Conservation (phyloP, 2,113 vertebrate genomes). For the Percina caprodes region DNA sequence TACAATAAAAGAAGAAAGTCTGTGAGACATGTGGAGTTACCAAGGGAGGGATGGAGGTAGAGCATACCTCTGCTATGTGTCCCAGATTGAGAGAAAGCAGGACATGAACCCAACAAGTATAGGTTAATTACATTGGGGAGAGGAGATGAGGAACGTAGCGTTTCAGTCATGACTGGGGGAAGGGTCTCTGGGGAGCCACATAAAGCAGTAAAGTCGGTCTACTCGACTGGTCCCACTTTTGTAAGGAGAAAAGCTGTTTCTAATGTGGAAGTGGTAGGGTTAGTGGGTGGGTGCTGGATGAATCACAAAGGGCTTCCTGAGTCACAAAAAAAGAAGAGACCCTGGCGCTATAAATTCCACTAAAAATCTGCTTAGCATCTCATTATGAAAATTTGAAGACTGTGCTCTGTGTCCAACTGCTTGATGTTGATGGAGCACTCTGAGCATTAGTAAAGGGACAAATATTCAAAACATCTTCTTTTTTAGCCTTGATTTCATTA, state of each 20-base stretch:
- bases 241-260: slow-evolving; percentile 51
- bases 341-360: slow-evolving; percentile 19
- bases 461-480: neutral
- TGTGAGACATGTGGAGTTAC: slow-evolving; percentile 45
- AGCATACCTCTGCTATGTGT: slow-evolving; percentile 68
- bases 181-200: slow-evolving; percentile 69
- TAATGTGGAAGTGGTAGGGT: slow-evolving; percentile 43
- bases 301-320: slow-evolving; percentile 41
- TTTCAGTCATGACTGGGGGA: slow-evolving; percentile 69
- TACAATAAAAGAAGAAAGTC: slow-evolving; percentile 41
- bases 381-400: slow-evolving; percentile 42
- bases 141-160: slow-evolving; percentile 73
- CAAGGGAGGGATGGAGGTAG: slow-evolving; percentile 34
- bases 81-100: slow-evolving; percentile 83
- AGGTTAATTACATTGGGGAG: slow-evolving; percentile 85
- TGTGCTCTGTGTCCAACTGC: slow-evolving; percentile 14
- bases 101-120: slow-evolving; percentile 78
- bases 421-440: neutral
- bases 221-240: slow-evolving; percentile 21
- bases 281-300: slow-evolving; percentile 50
- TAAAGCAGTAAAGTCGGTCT: slow-evolving; percentile 51
- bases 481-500: neutral
- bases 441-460: neutral
- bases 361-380: slow-evolving; percentile 59
- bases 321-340: slow-evolving; percentile 32